Evolutionary conservation across 2,888 invertebrate species (phyloP).

Genomic region (Heliconius charithonia): DNA sequence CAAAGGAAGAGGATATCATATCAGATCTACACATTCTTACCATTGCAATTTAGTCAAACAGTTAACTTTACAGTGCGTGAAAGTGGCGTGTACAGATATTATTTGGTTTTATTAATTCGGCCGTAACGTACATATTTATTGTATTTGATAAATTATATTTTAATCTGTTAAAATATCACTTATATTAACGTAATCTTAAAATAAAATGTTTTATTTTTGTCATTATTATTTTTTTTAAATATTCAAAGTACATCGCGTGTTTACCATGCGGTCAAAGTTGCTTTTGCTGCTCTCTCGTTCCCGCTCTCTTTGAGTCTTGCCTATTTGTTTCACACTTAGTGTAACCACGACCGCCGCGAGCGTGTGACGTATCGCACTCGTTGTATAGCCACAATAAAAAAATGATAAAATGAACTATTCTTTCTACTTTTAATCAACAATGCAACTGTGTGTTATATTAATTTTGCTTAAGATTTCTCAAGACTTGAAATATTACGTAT

Average conservation of each 20-base stretch:
- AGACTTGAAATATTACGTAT: slow-evolving; percentile 44
- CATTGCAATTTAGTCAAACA: too few relatives aligned
- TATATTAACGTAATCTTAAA: background rate
- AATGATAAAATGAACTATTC: slow-evolving; percentile 63
- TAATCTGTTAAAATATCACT: background rate
- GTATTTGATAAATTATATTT: background rate
- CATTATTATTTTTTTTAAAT: slow-evolving; percentile 4
- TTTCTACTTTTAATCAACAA: slow-evolving; percentile 57
- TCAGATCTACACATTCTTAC: too few relatives aligned
- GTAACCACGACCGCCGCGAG: slow-evolving; percentile 65
- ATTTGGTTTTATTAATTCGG: too few relatives aligned
- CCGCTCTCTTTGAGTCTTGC: slow-evolving; percentile 59
- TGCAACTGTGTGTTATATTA: slow-evolving; percentile 57
- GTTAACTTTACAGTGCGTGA: too few relatives aligned
- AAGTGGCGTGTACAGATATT: too few relatives aligned
- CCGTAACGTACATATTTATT: too few relatives aligned
- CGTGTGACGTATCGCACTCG: slow-evolving; percentile 64
- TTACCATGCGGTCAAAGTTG: slow-evolving; percentile 48
- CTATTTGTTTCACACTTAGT: slow-evolving; percentile 70
- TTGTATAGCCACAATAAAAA: slow-evolving; percentile 51
- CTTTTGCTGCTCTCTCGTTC: slow-evolving; percentile 65
- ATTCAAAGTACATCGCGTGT: slow-evolving; percentile 40
- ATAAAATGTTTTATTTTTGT: slow-evolving; percentile 5
- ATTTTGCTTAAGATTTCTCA: slow-evolving; percentile 27
- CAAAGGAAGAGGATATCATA: too few relatives aligned